Base-by-base conservation (phyloP, 1,140 invertebrate genomes). In the Drosophila sucinea region DNA sequence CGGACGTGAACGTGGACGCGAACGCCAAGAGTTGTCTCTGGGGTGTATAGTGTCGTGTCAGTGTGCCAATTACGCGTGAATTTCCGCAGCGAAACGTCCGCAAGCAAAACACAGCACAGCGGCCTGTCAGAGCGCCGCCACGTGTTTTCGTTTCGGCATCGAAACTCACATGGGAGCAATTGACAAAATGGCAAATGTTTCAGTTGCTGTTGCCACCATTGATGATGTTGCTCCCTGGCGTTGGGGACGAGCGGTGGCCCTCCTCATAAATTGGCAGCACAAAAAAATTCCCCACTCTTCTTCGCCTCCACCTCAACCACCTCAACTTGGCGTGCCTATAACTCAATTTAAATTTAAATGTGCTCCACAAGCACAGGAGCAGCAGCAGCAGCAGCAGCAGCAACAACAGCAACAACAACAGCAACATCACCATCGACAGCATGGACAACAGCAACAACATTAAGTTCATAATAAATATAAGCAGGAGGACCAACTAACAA, bases 271-370 rank as follows among this genome's bases (percentile, higher is more conserved):
- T 86, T 87, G 83, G 76, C 82, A 66, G 68, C 82, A 78, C 64
- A 84, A 69, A 65, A 84, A 77, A 60, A 67, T 80, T 47, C 56
- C 47, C 58, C 47, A 65, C 40, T 61, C 56, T 38, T 38, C 35
- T 38, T 3, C 35, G 10, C 10, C 35, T 38, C 4, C 35, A 10
- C 35, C 7, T 8, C 33, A 6, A 1, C 7, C 33, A 35, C 7
- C 33, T 1, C 25, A 35, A 25, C 57, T 61, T 38, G 8, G 41
- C 51, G 54, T 32, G 61, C 69, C 70, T 81, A 89, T 86, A 86
- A 89, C 84, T 86, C 84, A 86, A 86, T 86, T 83, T 83, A 89
- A 89, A 86, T 86, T 89, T 83, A 86, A 86, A 86, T 86, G 82
- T 79, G 79, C 62, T 55, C 54, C 27, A 57, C 66, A 30, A 56